These are phyloP conservation scores for Lemur catta DNA, from an alignment of 2,797 vertebrate genomes.

Conservation along the genomic window DNA sequence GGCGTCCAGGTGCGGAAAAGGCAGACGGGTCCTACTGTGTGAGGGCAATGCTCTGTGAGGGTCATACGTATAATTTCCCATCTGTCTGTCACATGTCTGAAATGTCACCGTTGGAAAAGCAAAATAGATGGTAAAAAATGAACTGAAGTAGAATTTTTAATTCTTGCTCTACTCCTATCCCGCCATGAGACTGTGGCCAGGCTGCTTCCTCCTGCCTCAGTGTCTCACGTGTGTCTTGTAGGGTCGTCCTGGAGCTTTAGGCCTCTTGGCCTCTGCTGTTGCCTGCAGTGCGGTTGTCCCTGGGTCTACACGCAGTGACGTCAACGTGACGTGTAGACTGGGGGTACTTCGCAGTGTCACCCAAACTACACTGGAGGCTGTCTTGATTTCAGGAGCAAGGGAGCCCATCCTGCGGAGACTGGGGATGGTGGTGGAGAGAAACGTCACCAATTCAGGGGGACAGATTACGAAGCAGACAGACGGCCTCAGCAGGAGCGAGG, in stretches of 20 bases:
- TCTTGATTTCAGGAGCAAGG: background rate
- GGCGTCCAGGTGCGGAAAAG: background rate
- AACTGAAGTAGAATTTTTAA: background rate
- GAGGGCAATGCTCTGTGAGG: background rate
- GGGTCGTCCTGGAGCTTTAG: background rate
- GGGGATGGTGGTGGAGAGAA: background rate
- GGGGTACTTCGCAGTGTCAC: background rate
- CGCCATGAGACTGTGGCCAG: background rate
- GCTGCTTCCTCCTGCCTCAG: background rate
- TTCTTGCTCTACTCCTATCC: background rate
- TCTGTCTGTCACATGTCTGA: background rate
- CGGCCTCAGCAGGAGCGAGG: background rate
- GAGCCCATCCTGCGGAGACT: background rate
- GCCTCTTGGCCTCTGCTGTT: background rate
- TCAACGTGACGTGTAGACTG: background rate
- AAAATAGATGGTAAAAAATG: background rate
- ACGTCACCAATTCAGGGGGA: background rate
- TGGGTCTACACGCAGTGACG: background rate
- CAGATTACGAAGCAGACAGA: background rate
- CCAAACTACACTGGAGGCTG: background rate
- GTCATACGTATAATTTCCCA: background rate
- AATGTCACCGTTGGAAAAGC: background rate
- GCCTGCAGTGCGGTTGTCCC: background rate
- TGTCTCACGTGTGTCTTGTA: background rate
- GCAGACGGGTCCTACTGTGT: accelerated